Conservation (phyloP, 2,888 invertebrate species). For the Barypeithes pellucidus region DNA sequence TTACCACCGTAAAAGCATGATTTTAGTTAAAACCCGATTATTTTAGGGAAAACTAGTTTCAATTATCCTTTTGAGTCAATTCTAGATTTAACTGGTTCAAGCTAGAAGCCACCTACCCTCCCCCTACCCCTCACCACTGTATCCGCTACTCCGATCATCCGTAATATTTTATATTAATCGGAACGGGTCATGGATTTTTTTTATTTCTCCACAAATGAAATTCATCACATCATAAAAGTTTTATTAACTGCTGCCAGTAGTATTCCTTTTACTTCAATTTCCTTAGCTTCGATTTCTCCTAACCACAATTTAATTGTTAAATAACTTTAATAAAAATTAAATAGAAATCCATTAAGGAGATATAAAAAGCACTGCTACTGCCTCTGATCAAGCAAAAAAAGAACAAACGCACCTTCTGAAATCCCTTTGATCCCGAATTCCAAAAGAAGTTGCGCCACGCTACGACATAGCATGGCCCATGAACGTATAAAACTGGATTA, state of each 20-base stretch:
- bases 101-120: no score
- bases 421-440: slow-evolving; percentile 31
- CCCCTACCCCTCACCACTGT: no score
- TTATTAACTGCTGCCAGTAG: not conserved
- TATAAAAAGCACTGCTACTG: slow-evolving; percentile 26
- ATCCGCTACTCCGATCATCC: no score
- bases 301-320: slow-evolving; percentile 23
- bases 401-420: slow-evolving; percentile 33
- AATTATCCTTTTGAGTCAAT: no score
- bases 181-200: no score
- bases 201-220: no score
- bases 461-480: not conserved
- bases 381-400: slow-evolving; percentile 29
- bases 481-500: slow-evolving; percentile 14
- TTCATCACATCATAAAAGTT: no score
- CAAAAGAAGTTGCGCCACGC: slow-evolving; percentile 24
- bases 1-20: no score
- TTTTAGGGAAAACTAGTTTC: no score
- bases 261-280: not conserved
- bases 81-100: no score
- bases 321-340: slow-evolving; percentile 31
- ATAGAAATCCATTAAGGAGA: slow-evolving; percentile 30
- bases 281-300: not conserved
- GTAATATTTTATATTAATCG: no score
- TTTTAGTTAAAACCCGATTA: no score